These are phyloP conservation scores for Schizaphis graminum DNA, from an alignment of 2,888 invertebrate species.

Conservation along the genomic window DNA sequence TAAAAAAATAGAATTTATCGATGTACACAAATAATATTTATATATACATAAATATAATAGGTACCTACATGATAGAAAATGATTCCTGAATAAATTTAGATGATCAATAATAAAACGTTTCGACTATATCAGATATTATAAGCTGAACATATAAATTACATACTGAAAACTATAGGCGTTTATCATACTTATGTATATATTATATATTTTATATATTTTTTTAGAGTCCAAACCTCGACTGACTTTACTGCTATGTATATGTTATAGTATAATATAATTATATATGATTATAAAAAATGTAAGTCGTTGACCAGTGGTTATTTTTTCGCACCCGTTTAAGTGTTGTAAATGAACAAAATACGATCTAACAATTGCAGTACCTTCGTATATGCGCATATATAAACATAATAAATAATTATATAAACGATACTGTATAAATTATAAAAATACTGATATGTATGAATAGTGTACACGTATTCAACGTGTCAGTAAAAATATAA, in stretches of 20 bases:
- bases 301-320: background rate
- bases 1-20: background rate
- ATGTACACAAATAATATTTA: background rate
- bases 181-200: no score
- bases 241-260: background rate
- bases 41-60: background rate
- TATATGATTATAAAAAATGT: background rate
- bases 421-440: background rate
- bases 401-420: conserved; percentile 3
- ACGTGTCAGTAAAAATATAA: background rate
- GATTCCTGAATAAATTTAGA: background rate
- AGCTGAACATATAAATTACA: background rate
- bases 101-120: conserved; percentile 13
- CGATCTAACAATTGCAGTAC: background rate
- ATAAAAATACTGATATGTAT: background rate
- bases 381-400: background rate
- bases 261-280: background rate
- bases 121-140: background rate
- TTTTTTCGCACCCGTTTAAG: conserved; percentile 23
- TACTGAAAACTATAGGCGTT: background rate
- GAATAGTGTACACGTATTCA: background rate
- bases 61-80: background rate
- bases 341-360: background rate
- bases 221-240: background rate
- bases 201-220: background rate